phyloP scores from a whole-genome alignment of 1,140 invertebrate genomes.

The Scaptomyza graminum region DNA sequence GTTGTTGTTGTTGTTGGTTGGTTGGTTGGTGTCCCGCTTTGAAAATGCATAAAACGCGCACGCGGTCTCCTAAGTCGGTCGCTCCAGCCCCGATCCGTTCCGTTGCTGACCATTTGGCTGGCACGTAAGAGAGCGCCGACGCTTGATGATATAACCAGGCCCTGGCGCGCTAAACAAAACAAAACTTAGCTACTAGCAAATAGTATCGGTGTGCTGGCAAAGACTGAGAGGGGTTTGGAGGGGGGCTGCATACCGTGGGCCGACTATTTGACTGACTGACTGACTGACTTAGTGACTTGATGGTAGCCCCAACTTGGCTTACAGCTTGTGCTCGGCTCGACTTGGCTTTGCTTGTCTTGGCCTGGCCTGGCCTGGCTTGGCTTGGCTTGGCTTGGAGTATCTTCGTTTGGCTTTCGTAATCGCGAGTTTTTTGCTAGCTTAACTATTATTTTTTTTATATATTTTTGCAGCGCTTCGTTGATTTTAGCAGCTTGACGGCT shows the following conservation, averaged over 20 bases:
- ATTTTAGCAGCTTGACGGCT: slow-evolving; percentile 67
- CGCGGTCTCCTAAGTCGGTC: slow-evolving; percentile 73
- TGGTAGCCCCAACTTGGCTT: slow-evolving; percentile 33
- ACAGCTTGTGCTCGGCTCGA: slow-evolving; percentile 10
- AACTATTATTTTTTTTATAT: slow-evolving; percentile 26
- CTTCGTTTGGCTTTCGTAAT: slow-evolving; percentile 72
- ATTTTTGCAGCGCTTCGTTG: slow-evolving; percentile 73
- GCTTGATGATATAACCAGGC: slow-evolving; percentile 76
- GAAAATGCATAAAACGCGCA: slow-evolving; percentile 77
- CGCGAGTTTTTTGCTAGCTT: slow-evolving; percentile 32
- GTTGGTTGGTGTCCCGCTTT: slow-evolving; percentile 63
- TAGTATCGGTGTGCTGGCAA: slow-evolving; percentile 41
- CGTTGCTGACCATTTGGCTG: slow-evolving; percentile 77
- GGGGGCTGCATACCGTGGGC: slow-evolving; percentile 56
- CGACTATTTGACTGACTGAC: slow-evolving; percentile 56
- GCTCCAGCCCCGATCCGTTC: slow-evolving; percentile 52
- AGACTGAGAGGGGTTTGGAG: background rate
- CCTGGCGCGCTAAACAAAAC: slow-evolving; percentile 73
- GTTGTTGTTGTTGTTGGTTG: slow-evolving; percentile 36
- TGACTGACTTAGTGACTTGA: slow-evolving; percentile 65
- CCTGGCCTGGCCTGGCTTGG: slow-evolving; percentile 6
- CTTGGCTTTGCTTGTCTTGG: slow-evolving; percentile 20
- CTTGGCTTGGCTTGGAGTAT: slow-evolving; percentile 62
- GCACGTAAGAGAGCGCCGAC: slow-evolving; percentile 72
- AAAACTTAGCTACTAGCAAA: slow-evolving; percentile 78